phyloP scores from a whole-genome alignment of 2,113 vertebrate genomes.

The Stomatorhinus ivindoensis region DNA sequence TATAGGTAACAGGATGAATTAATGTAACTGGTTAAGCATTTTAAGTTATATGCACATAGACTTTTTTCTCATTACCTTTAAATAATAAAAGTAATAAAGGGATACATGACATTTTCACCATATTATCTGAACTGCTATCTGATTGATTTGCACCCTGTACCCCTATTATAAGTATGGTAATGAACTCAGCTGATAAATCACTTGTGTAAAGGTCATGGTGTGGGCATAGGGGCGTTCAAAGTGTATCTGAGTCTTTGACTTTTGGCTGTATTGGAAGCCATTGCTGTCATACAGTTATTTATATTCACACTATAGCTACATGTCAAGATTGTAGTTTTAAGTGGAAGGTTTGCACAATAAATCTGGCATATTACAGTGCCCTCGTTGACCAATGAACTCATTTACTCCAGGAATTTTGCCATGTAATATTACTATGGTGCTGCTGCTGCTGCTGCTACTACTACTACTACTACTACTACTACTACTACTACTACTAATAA shows the following conservation, averaged over 20 bases:
- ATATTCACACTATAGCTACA: background rate
- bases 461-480: background rate
- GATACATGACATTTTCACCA: background rate
- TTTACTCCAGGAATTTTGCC: background rate
- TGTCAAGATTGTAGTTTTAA: background rate
- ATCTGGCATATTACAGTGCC: background rate
- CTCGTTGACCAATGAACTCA: background rate
- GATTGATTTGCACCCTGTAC: background rate
- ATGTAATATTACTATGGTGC: background rate
- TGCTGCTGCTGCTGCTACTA: background rate
- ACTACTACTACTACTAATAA: background rate
- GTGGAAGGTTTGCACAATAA: background rate
- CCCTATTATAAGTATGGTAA: background rate
- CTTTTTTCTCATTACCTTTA: background rate
- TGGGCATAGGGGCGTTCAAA: background rate
- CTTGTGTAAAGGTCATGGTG: background rate
- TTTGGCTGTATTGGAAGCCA: background rate
- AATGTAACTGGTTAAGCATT: conserved; percentile 3
- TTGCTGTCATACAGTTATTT: background rate
- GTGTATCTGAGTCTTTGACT: background rate
- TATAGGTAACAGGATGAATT: conserved; percentile 27
- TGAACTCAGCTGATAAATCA: background rate
- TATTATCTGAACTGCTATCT: background rate
- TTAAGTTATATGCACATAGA: conserved; percentile 3
- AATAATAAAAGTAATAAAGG: conserved; percentile 2